These are phyloP conservation scores for Apodemus speciosus DNA, from an alignment of 2,113 vertebrate genomes.

Conservation along the genomic window DNA sequence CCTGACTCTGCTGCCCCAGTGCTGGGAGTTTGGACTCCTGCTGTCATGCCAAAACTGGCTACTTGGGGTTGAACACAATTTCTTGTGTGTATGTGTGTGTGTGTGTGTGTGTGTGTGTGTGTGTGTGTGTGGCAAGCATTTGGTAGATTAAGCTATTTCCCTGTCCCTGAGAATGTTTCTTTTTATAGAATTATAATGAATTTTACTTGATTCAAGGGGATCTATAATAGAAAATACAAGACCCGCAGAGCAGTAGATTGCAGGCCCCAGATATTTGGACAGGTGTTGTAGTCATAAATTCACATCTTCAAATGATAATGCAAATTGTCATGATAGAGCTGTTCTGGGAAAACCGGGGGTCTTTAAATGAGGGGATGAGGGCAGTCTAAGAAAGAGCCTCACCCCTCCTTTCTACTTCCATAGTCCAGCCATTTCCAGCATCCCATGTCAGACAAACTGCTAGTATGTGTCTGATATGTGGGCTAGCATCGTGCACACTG, in stretches of 20 bases:
- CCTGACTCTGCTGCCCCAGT: not conserved
- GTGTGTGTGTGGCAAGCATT: too few species aligned
- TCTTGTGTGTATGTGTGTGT: too few species aligned
- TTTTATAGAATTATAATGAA: not conserved
- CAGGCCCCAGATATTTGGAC: not conserved
- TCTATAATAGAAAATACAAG: not conserved
- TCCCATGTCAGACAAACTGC: too few species aligned
- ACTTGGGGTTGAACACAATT: not conserved
- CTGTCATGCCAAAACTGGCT: not conserved
- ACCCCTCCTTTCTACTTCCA: not conserved
- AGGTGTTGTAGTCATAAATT: too few species aligned
- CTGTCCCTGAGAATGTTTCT: not conserved
- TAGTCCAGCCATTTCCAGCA: rapidly evolving
- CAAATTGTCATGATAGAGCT: not conserved
- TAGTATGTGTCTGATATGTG: not conserved
- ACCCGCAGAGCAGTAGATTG: not conserved
- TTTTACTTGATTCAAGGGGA: not conserved
- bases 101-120: too few species aligned
- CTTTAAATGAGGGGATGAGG: not conserved
- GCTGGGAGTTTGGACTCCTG: not conserved
- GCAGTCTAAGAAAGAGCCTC: not conserved
- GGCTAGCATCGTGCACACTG: not conserved
- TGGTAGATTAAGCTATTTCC: too few species aligned
- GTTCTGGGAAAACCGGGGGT: not conserved
- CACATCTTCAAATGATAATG: too few species aligned